These are phyloP conservation scores for Melangyna quadrimaculata DNA, from an alignment of 2,888 invertebrate species.

Conservation along the genomic window DNA sequence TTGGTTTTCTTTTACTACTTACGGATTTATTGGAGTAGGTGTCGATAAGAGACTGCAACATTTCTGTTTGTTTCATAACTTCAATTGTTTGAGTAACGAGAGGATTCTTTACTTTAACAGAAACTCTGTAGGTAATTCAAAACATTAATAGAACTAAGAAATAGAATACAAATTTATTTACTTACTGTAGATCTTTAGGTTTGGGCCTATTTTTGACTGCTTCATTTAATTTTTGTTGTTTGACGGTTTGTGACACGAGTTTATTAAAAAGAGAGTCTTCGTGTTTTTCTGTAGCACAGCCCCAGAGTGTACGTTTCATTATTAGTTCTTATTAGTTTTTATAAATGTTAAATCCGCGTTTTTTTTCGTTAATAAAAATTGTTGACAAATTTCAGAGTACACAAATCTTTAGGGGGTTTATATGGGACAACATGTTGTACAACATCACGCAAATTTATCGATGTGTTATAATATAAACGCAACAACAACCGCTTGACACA, in stretches of 20 bases:
- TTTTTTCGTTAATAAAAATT: too few relatives aligned
- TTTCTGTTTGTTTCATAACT: conserved; percentile 81
- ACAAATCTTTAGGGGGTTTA: too few relatives aligned
- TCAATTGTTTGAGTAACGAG: conserved; percentile 80
- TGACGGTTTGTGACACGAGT: conserved; percentile 63
- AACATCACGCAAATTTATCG: too few relatives aligned
- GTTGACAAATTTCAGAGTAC: too few relatives aligned
- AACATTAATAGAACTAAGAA: not conserved
- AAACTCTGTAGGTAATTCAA: conserved; percentile 69
- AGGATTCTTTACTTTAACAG: conserved; percentile 77
- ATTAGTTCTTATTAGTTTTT: not conserved
- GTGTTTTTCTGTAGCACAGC: conserved; percentile 21
- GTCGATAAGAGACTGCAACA: conserved; percentile 79
- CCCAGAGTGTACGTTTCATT: conserved; percentile 64
- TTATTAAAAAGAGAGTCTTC: conserved; percentile 58
- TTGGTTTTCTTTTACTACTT: conserved; percentile 24
- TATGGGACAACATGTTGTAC: too few relatives aligned
- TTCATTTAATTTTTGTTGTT: conserved; percentile 54
- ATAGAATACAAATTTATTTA: not conserved
- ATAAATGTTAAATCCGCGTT: not conserved
- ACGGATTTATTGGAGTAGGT: conserved; percentile 80
- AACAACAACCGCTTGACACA: too few relatives aligned
- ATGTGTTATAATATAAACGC: too few relatives aligned
- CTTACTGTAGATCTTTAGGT: conserved; percentile 56
- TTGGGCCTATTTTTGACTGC: conserved; percentile 40